Evolutionary conservation across 2,113 vertebrate species (phyloP), one percentile per base, ranked within the genome.

Genomic region (Uria aalge): DNA sequence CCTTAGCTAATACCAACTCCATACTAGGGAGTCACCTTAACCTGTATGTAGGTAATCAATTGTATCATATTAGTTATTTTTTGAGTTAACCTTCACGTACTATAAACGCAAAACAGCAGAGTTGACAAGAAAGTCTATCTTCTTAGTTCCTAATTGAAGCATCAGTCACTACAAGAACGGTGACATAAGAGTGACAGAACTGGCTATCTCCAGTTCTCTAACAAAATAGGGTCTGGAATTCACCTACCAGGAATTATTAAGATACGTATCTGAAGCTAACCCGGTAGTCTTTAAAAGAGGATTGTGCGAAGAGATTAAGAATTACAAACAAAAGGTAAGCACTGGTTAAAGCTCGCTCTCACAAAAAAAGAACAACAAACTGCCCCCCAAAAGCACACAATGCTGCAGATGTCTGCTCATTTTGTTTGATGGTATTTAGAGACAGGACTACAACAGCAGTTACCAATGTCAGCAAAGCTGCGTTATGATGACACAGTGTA

Each of bases 81-180:
- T 96, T 94, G 21, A 95, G 80, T 81, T 94, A 94, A 92, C 64
- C 81, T 77, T 94, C 73, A 57, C 23, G 72, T 79, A 89, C 57
- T 84, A 88, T 57, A 80, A 94, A 92, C 43, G 71, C 45, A 48
- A 94, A 95, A 88, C 9, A 86, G 81, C 2, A 4, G 63, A 94
- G 90, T 47, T 91, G 85, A 95, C 74, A 95, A 92, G 48, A 66
- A 79, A 94, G 63, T 48, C 77, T 94, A 52, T 64, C 69, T 71
- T 96, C 74, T 73, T 29, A 69, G 77, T 41, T 94, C 59, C 63
- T 69, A 63, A 75, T 19, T 11, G 3, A 97, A 96, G 76, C 2
- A 0, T 77, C 86, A 72, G 41, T 20, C 94, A 90, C 34, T 20
- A 52, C 67, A 85, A 47, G 92, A 95, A 67, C 48, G 82, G 73